Evolutionary conservation across 2,797 vertebrate genomes (phyloP), one percentile per base, ranked within the genome.

Genomic region (Falco cherrug): DNA sequence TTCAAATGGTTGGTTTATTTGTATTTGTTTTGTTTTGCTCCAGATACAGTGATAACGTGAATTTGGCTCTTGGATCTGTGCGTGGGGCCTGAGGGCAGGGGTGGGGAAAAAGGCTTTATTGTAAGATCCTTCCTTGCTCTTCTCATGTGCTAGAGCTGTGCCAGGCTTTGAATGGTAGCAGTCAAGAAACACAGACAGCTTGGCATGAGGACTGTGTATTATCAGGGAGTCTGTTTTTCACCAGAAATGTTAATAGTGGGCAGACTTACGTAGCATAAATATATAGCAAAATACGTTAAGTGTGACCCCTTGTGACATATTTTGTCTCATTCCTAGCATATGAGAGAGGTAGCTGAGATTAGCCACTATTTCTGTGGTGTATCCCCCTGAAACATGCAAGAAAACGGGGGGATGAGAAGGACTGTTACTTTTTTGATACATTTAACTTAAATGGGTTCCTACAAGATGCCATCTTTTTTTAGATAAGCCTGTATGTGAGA

Each of bases 161-260:
- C 84, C 90, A 96, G 61, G 71, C 84, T 90, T 94, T 90, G 88
- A 87, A 64, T 88, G 65, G 82, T 69, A 53, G 87, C 65, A 16
- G 47, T 88, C 78, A 73, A 71, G 88, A 69, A 75, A 73, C 2
- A 5, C n/a, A 48, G 33, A 6, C 39, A 76, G 3, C 43, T 84
- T 84, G 59, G 26, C 20, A 9, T 65, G 86, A 79, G 50, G 43
- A 18, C 70, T 69, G 8, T 56, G 21, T 57, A 5, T 87, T 81
- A 41, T 54, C 5, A 35, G 35, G 51, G 83, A 60, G 35, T 35
- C 54, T 73, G 20, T 14, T 73, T 94, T 87, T 76, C 31, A 63
- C 24, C 10, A 14, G 29, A 3, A 48, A 45, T 67, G 50, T 60
- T 43, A 33, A 29, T 50, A 69, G 39, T 14, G 26, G 28, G 35